A percentile compares a stretch with the other conserved stretches of the same genome.
Evolutionary conservation across 2,113 vertebrate species (phyloP).

Genomic region (Micromys minutus): DNA sequence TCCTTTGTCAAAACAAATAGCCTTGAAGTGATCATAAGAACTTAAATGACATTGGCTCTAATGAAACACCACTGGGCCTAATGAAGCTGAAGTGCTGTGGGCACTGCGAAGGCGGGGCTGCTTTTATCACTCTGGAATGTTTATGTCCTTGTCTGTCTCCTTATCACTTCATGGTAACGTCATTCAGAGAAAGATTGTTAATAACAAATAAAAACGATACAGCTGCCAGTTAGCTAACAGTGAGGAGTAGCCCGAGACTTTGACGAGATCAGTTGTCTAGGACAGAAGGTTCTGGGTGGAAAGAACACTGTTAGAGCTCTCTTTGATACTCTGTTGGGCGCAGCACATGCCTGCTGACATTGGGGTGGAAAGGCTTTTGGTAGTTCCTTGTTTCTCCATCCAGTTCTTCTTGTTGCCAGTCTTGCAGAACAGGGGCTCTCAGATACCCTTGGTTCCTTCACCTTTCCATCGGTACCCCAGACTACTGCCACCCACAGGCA

Average conservation of each 20-base stretch:
- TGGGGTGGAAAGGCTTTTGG: background rate
- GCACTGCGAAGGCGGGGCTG: constrained; percentile 75
- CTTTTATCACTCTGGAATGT: constrained; percentile 87
- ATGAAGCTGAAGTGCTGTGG: constrained; percentile 84
- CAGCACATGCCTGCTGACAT: background rate
- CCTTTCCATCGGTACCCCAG: background rate
- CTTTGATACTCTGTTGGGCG: background rate
- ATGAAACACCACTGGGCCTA: constrained; percentile 85
- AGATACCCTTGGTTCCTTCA: background rate
- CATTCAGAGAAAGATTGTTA: constrained; percentile 79
- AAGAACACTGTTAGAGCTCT: background rate
- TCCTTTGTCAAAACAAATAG: constrained; percentile 84
- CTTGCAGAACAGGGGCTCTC: background rate
- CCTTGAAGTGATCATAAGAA: constrained; percentile 88
- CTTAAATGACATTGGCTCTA: constrained; percentile 86
- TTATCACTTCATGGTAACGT: constrained; percentile 82
- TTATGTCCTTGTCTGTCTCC: constrained; percentile 85
- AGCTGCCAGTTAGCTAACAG: background rate
- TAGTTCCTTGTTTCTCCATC: background rate
- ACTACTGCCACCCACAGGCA: background rate
- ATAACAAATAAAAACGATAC: constrained; percentile 65
- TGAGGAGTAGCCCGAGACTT: background rate
- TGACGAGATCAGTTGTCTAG: background rate
- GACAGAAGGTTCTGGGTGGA: background rate
- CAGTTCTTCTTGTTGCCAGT: background rate